phyloP scores from a whole-genome alignment of 2,113 vertebrate species.

The Pterocles gutturalis region DNA sequence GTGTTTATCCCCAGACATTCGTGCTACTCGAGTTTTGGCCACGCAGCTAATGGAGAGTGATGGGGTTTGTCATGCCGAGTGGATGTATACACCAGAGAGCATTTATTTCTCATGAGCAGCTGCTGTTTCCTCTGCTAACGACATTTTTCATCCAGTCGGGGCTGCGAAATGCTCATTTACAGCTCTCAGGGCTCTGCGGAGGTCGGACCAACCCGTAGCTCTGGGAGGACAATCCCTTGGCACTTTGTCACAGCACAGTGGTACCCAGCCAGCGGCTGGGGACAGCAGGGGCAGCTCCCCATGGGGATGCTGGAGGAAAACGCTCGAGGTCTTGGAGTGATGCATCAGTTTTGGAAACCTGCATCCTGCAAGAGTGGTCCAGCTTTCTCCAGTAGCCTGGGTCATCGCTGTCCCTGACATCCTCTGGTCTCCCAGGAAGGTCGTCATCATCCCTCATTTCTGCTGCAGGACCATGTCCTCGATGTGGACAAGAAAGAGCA shows the following conservation, averaged over 20 bases:
- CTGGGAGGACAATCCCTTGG: not conserved
- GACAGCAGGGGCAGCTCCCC: not conserved
- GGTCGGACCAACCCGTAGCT: accelerated
- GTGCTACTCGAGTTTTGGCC: slow-evolving; percentile 20
- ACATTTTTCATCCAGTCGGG: accelerated
- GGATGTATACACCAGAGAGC: not conserved
- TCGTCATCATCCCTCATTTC: accelerated
- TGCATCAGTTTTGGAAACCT: not conserved
- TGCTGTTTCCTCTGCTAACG: slow-evolving; percentile 5
- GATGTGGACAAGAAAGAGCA: not conserved
- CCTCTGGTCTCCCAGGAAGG: not conserved
- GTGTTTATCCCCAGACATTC: slow-evolving; percentile 28
- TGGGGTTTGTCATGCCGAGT: not conserved
- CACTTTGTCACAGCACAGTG: accelerated
- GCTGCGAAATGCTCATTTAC: not conserved
- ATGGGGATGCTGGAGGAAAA: not conserved
- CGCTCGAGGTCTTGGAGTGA: not conserved
- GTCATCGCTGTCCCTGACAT: accelerated
- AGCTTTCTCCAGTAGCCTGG: not conserved
- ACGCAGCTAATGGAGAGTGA: accelerated
- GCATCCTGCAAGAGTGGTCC: not conserved
- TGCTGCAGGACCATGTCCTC: accelerated
- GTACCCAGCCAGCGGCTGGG: accelerated
- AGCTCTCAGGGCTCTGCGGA: not conserved
- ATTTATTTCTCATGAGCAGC: slow-evolving; percentile 26